Conservation (phyloP, 92 coral and sea anemone genomes). For the Epizoanthus scotinus region DNA sequence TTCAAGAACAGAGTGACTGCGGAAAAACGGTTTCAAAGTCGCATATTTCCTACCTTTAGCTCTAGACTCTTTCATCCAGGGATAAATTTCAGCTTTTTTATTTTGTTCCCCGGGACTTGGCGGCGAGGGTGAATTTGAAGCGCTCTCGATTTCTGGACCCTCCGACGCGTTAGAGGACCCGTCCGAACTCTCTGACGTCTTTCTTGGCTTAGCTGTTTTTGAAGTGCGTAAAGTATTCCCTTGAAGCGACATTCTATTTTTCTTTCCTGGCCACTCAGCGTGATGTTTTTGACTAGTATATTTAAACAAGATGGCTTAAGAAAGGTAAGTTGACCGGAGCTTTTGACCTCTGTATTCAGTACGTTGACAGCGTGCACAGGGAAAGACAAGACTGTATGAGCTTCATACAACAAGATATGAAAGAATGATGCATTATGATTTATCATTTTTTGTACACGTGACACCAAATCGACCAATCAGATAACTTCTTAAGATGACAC, state of each 20-base stretch:
- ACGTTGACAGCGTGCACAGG: constrained; percentile 60
- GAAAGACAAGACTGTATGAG: constrained; percentile 40
- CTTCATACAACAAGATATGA: constrained; percentile 50
- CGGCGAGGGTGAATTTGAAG: constrained; percentile 31
- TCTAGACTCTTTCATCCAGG: constrained; percentile 99
- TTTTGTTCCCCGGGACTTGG: constrained; percentile 30
- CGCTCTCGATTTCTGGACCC: constrained; percentile 30
- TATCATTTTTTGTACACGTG: constrained; percentile 80
- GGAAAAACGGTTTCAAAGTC: neutral
- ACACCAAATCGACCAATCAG: constrained; percentile 64
- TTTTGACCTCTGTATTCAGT: constrained; percentile 65
- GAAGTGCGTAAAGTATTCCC: constrained; percentile 31
- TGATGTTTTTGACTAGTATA: constrained; percentile 39
- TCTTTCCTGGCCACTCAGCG: constrained; percentile 63
- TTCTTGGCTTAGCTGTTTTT: constrained; percentile 31
- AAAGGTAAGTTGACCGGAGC: constrained; percentile 60
- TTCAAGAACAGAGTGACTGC: neutral
- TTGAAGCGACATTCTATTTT: constrained; percentile 28
- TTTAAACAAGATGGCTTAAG: constrained; percentile 34
- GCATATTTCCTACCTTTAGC: constrained; percentile 69
- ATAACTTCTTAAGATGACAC: constrained; percentile 32
- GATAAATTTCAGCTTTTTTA: constrained; percentile 61
- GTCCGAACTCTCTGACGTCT: constrained; percentile 36
- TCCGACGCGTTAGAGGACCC: constrained; percentile 39
- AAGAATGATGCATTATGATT: constrained; percentile 80